phyloP scores from a whole-genome alignment of 2,888 invertebrate genomes.

The Apamea monoglypha region DNA sequence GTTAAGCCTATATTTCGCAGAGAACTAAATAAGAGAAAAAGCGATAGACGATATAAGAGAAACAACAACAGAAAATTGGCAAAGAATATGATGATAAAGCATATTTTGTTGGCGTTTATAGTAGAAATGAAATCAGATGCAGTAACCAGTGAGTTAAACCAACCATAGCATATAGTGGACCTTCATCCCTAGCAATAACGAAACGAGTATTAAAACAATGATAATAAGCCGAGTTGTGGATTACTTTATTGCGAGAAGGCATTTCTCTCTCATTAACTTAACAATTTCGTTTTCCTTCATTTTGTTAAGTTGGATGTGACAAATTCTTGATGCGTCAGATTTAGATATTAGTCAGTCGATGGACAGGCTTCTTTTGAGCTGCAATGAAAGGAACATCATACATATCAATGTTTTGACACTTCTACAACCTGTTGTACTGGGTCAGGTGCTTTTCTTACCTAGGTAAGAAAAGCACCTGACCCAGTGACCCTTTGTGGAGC shows the following conservation, averaged over 20 bases:
- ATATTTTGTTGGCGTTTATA: background rate
- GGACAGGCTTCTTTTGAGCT: background rate
- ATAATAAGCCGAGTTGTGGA: constrained; percentile 61
- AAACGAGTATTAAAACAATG: constrained; percentile 69
- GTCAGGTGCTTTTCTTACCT: no score
- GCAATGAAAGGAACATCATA: fast-evolving
- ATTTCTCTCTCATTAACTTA: constrained; percentile 57
- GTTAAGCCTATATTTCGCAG: background rate
- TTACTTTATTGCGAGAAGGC: constrained; percentile 66
- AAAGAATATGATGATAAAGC: background rate
- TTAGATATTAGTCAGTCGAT: constrained; percentile 24
- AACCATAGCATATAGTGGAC: constrained; percentile 5
- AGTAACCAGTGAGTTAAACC: no score
- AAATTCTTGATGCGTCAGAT: constrained; percentile 52
- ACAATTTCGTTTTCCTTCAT: constrained; percentile 46
- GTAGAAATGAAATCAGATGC: background rate
- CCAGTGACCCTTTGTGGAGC: background rate
- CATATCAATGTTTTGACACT: background rate
- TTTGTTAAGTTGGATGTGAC: constrained; percentile 53
- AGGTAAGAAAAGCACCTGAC: no score
- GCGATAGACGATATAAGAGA: background rate
- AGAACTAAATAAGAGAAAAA: background rate
- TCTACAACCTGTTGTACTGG: no score
- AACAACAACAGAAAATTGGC: background rate
- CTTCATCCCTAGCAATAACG: constrained; percentile 60